Evolutionary conservation across 2,888 invertebrate species (phyloP).

Genomic region (Aleiodes alternator): DNA sequence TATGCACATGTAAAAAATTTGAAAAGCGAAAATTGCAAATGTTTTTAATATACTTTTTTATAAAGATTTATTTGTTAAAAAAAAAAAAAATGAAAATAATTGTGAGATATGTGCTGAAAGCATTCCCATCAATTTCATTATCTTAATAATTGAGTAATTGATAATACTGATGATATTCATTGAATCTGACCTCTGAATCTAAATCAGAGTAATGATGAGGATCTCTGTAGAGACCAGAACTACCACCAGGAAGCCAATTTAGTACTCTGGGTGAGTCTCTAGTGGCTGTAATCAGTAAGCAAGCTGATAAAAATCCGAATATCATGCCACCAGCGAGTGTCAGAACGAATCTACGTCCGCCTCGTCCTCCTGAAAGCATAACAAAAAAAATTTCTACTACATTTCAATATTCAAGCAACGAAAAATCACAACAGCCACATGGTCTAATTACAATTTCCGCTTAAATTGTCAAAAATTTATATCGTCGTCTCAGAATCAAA

Average conservation of each 20-base stretch:
- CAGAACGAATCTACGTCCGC: conserved; percentile 82
- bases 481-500: too few species aligned
- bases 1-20: too few species aligned
- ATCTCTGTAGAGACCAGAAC: conserved; percentile 69
- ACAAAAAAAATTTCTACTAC: conserved; percentile 29
- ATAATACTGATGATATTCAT: conserved; percentile 4
- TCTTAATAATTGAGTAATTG: background rate
- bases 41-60: too few species aligned
- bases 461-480: too few species aligned
- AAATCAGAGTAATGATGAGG: conserved; percentile 73
- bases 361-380: conserved; percentile 60
- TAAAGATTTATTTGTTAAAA: too few species aligned
- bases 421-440: background rate
- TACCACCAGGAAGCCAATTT: conserved; percentile 75
- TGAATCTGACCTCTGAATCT: conserved; percentile 65
- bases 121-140: too few species aligned
- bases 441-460: too few species aligned
- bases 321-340: conserved; percentile 84
- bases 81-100: too few species aligned
- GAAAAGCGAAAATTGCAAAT: too few species aligned
- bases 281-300: conserved; percentile 81
- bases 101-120: too few species aligned
- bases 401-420: background rate
- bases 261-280: conserved; percentile 77
- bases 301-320: conserved; percentile 87